phyloP scores from a whole-genome alignment of 2,797 vertebrate species.

The Staurois parvus region DNA sequence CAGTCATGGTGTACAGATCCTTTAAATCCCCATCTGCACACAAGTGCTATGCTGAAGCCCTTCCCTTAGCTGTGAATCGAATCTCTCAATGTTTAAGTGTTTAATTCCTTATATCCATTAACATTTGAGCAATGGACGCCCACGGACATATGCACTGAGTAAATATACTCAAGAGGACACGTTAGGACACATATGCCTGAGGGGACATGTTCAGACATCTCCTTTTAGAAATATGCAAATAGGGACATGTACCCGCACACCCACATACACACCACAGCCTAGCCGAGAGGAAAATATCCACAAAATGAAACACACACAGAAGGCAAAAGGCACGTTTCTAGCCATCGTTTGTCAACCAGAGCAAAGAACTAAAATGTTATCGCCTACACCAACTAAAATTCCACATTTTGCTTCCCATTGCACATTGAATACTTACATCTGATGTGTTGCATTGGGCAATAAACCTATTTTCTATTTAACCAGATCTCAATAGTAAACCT shows the following conservation, averaged over 20 bases:
- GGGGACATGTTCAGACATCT: conserved; percentile 18
- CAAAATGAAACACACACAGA: conserved; percentile 15
- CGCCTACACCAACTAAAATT: background rate
- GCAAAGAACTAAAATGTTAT: background rate
- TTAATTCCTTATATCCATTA: background rate
- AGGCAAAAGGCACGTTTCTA: background rate
- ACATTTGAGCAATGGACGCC: background rate
- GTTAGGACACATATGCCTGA: background rate
- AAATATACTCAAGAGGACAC: background rate
- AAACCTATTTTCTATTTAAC: too few relatives aligned
- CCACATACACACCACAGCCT: background rate
- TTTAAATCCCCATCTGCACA: background rate
- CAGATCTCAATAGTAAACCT: too few relatives aligned
- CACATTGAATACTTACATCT: background rate
- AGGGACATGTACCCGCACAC: conserved; percentile 31
- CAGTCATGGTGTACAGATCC: too few relatives aligned
- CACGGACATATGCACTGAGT: background rate
- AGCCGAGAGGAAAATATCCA: background rate
- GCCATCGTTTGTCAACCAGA: too few relatives aligned
- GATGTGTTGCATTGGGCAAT: too few relatives aligned
- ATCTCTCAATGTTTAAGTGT: background rate
- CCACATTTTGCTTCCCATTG: too few relatives aligned
- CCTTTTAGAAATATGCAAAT: conserved; percentile 7
- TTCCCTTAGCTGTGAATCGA: background rate
- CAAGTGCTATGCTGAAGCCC: too few relatives aligned